Base-by-base conservation (phyloP, 2,888 invertebrate genomes). In the Crepidodera aurea region DNA sequence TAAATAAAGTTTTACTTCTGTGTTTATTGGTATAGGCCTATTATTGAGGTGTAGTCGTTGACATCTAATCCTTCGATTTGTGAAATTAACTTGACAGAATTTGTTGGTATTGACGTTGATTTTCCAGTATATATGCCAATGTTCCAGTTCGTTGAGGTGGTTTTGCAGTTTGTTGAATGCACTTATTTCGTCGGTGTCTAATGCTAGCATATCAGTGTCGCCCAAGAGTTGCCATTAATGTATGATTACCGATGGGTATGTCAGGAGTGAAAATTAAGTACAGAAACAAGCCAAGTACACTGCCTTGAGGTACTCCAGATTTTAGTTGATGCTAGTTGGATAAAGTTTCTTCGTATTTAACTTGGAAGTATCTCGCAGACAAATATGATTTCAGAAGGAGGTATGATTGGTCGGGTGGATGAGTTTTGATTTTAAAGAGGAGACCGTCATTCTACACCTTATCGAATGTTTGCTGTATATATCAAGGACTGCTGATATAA, bases 361-460 rank as follows among this genome's bases (percentile, higher is more conserved):
- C 39, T 53, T 6, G 29, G n/a, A 29, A 29, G 29, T 29, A 10
- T 8, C 29, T 29, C 8, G 4, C 10, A 10, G 29, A 7, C 29
- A 29, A 29, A 29, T 29, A 29, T n/a, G n/a, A n/a, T n/a, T n/a
- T n/a, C n/a, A n/a, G n/a, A n/a, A n/a, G n/a, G n/a, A n/a, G n/a
- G n/a, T 29, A 29, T 5, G 29, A 8, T 29, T 29, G 29, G 29
- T 29, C 29, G 10, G 29, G 4, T 29, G 10, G 29, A 10, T 29
- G 29, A 29, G 29, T 29, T 29, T 29, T 29, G 29, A 29, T 29
- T 29, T 29, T 29, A 12, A 12, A 12, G 15, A 34, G 34, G 18
- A 51, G 51, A 34, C 51, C 51, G n/a, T 51, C 51, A 15, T 51
- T 18, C 18, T n/a, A 42, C 42, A 42, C 32, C 16, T 12, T 51